phyloP scores from a whole-genome alignment of 2,113 vertebrate species.

The Elaphurus davidianus region DNA sequence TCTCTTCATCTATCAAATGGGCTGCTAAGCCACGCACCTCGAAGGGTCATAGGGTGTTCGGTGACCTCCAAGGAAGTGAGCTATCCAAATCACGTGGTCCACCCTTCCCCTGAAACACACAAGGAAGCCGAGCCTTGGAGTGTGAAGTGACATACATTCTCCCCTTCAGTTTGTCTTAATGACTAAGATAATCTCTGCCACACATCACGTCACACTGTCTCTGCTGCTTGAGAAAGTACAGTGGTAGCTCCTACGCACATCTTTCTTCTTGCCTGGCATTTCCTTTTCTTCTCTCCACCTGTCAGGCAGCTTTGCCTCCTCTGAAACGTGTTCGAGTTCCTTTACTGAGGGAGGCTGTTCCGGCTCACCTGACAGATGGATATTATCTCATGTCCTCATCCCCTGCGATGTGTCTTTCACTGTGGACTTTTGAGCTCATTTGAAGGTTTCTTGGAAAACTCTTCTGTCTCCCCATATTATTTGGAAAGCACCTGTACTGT shows the following conservation, averaged over 20 bases:
- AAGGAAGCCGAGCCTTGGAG: background rate
- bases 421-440: background rate
- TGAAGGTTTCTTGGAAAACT: background rate
- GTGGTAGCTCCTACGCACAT: background rate
- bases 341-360: conserved; percentile 21
- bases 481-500: background rate
- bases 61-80: background rate
- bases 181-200: background rate
- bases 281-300: background rate
- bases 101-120: background rate
- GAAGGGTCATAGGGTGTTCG: too few species aligned
- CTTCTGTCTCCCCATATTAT: background rate
- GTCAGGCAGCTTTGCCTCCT: background rate
- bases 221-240: background rate
- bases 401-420: background rate
- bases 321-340: background rate
- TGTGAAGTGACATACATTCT: background rate
- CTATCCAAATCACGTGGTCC: background rate
- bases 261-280: background rate
- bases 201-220: background rate
- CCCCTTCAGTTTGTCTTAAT: background rate
- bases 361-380: background rate
- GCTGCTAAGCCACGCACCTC: background rate
- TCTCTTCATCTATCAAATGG: background rate
- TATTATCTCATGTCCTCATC: conserved; percentile 17